Evolutionary conservation across 2,797 vertebrate species (phyloP).

Genomic region (Stomatorhinus walkeri): DNA sequence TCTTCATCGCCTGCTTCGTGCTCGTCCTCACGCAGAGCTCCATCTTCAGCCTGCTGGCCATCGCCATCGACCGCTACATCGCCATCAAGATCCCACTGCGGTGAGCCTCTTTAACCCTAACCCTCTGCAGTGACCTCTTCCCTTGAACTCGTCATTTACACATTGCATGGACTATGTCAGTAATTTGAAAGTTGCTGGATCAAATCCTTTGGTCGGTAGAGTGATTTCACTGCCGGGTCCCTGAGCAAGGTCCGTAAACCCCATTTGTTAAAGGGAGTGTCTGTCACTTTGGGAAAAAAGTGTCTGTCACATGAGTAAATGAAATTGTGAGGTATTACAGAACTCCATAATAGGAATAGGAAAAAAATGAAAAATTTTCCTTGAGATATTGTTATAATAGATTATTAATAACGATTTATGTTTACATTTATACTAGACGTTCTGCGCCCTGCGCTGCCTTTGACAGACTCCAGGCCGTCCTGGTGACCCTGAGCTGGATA

Average conservation of each 20-base stretch:
- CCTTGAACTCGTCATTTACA: not conserved
- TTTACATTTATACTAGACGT: not conserved
- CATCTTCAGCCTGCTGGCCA: constrained; percentile 94
- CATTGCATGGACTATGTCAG: not conserved
- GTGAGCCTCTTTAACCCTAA: constrained; percentile 49
- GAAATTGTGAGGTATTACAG: not conserved
- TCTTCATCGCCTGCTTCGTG: constrained; percentile 92
- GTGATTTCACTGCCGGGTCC: not conserved
- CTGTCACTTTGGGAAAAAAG: not conserved
- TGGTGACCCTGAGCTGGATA: not conserved
- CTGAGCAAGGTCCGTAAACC: not conserved
- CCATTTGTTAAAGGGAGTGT: not conserved
- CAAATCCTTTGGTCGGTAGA: not conserved
- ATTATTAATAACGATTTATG: not conserved
- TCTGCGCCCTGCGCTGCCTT: not conserved
- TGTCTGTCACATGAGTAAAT: not conserved
- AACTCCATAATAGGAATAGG: not conserved
- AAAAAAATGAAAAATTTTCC: not conserved
- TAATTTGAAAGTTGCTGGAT: not conserved
- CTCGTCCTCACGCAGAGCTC: constrained; percentile 93
- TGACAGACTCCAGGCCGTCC: not conserved
- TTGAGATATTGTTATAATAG: not conserved
- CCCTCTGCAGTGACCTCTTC: not conserved
- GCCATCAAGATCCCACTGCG: constrained; percentile 89
- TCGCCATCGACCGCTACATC: constrained; percentile 89